phyloP scores from a whole-genome alignment of 2,113 vertebrate genomes.

The Eurypyga helias region DNA sequence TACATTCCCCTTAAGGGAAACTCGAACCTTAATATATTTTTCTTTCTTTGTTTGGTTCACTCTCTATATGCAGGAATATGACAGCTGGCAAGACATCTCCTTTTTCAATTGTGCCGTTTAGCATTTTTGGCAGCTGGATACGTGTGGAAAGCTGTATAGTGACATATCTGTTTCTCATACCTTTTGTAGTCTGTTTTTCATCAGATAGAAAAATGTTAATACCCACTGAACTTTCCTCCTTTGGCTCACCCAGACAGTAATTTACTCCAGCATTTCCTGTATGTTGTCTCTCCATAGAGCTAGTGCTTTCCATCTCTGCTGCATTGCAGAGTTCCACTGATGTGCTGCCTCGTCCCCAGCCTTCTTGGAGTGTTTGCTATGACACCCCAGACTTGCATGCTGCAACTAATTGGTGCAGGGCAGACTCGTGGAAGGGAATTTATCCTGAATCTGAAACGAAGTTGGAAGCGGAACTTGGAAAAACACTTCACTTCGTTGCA shows the following conservation, averaged over 20 bases:
- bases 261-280: conserved; percentile 16
- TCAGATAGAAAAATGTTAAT: conserved; percentile 30
- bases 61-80: background rate
- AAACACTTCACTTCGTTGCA: background rate
- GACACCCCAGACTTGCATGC: background rate
- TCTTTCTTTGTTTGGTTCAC: background rate
- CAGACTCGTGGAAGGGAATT: background rate
- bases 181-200: conserved; percentile 27
- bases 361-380: background rate
- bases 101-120: background rate
- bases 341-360: background rate
- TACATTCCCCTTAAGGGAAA: background rate
- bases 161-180: conserved; percentile 28
- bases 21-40: background rate
- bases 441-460: background rate
- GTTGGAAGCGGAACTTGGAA: background rate
- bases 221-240: background rate
- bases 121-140: background rate
- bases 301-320: background rate
- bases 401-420: background rate
- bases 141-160: background rate
- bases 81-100: background rate
- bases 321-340: accelerated
- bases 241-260: background rate
- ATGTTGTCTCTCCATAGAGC: background rate